Conservation (phyloP, 2,113 vertebrate genomes). For the Phrynosoma platyrhinos region DNA sequence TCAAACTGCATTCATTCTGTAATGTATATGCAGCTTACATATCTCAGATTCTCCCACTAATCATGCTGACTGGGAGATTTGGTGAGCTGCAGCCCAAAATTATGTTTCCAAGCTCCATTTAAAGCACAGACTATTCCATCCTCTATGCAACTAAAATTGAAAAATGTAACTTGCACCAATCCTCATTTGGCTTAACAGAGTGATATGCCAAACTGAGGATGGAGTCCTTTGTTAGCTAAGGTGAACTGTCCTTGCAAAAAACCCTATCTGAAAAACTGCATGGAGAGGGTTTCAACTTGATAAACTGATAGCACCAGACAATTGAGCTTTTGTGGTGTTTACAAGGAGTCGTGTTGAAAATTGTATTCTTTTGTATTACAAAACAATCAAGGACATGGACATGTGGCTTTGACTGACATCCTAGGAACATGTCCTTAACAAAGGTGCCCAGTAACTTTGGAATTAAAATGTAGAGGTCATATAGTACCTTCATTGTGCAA, state of each 20-base stretch:
- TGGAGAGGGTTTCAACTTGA: slow-evolving; percentile 47
- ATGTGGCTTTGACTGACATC: slow-evolving; percentile 40
- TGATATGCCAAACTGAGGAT: slow-evolving; percentile 23
- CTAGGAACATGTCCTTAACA: slow-evolving; percentile 42
- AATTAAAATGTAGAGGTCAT: slow-evolving; percentile 8
- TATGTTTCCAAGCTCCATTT: too few species aligned
- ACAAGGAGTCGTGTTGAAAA: not conserved
- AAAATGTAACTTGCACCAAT: slow-evolving; percentile 12
- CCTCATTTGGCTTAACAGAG: not conserved
- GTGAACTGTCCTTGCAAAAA: slow-evolving; percentile 2
- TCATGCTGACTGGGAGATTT: too few species aligned
- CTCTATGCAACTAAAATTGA: not conserved
- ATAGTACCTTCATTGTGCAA: not conserved
- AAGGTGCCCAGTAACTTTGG: not conserved
- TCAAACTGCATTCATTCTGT: too few species aligned
- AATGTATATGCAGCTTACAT: too few species aligned
- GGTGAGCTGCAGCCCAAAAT: too few species aligned
- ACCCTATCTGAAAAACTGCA: not conserved
- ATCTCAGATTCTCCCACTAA: too few species aligned
- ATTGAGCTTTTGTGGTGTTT: slow-evolving; percentile 30
- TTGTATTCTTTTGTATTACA: slow-evolving; percentile 43
- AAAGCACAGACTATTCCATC: too few species aligned
- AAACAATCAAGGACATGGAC: slow-evolving; percentile 22
- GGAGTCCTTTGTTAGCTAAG: not conserved
- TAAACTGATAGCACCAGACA: slow-evolving; percentile 40